Conservation (phyloP, 2,797 vertebrate species). For the Hoplostethus mediterraneus region DNA sequence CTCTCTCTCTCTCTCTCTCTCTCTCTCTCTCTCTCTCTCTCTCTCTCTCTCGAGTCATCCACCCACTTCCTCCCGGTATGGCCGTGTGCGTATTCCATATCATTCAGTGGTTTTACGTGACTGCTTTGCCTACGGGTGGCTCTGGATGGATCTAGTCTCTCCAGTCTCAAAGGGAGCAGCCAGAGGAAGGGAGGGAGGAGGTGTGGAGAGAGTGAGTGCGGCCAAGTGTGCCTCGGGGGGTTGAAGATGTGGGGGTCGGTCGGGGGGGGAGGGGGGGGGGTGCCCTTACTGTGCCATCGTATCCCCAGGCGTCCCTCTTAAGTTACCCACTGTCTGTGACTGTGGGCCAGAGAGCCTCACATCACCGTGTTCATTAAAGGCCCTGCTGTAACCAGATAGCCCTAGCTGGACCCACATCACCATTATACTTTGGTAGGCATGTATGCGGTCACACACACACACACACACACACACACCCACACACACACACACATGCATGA, state of each 20-base stretch:
- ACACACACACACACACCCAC: conserved; percentile 11
- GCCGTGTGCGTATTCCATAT: conserved; percentile 19
- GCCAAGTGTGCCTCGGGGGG: conserved; percentile 16
- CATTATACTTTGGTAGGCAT: conserved; percentile 43
- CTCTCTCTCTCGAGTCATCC: conserved; percentile 6
- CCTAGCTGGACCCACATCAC: conserved; percentile 44
- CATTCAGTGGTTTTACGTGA: background rate
- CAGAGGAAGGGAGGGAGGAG: conserved; percentile 28
- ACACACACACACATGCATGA: background rate
- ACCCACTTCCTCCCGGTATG: conserved; percentile 19
- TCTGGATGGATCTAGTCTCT: conserved; percentile 27
- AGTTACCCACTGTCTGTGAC: conserved; percentile 67
- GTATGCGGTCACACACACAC: background rate
- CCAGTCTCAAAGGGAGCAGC: background rate
- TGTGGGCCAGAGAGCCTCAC: conserved; percentile 44
- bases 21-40: too few relatives aligned
- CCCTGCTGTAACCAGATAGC: conserved; percentile 50
- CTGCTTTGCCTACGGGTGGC: conserved; percentile 10
- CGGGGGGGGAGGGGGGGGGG: conserved; percentile 29
- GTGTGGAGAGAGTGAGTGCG: conserved; percentile 7
- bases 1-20: too few relatives aligned
- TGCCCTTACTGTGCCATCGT: conserved; percentile 45
- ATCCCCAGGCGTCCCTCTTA: conserved; percentile 59
- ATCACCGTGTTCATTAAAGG: conserved; percentile 59
- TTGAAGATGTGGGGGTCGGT: conserved; percentile 3